These are phyloP conservation scores for Heterodera filipjevi DNA, from an alignment of 2,888 invertebrate genomes.

Conservation along the genomic window DNA sequence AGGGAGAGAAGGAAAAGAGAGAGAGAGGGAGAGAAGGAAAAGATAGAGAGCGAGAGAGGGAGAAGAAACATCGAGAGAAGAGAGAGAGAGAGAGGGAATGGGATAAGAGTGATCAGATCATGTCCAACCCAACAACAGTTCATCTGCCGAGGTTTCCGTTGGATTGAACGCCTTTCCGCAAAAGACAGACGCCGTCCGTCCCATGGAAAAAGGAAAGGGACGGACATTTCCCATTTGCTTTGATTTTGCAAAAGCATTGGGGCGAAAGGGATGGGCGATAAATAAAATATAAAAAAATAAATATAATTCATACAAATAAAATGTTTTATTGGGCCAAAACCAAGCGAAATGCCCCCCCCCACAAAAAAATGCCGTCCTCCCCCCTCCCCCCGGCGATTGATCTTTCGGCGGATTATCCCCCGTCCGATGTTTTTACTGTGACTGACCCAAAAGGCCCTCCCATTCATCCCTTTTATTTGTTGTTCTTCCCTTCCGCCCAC, in stretches of 20 bases:
- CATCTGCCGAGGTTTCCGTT: neutral
- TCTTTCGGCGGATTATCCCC: neutral
- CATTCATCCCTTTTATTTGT: too few relatives aligned
- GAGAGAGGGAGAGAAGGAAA: too few relatives aligned
- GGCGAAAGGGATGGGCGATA: neutral
- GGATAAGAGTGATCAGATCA: neutral
- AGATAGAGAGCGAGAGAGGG: too few relatives aligned
- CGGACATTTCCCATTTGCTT: neutral
- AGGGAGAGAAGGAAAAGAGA: too few relatives aligned
- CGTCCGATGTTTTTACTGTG: too few relatives aligned
- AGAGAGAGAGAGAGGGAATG: too few relatives aligned
- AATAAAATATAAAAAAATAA: neutral
- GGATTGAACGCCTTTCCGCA: neutral
- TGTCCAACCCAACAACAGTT: constrained; percentile 4
- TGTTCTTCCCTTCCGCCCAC: too few relatives aligned
- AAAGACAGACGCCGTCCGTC: neutral
- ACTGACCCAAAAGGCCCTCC: too few relatives aligned
- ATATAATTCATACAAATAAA: neutral
- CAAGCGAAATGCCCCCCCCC: too few relatives aligned
- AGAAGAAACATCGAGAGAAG: too few relatives aligned
- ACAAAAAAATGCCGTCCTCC: too few relatives aligned
- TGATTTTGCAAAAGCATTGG: neutral
- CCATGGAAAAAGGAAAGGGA: neutral
- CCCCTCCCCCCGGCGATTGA: neutral
- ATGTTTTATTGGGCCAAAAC: neutral